Conservation (phyloP, 35 echinoderm and acorn worm species). For the Apostichopus californicus region DNA sequence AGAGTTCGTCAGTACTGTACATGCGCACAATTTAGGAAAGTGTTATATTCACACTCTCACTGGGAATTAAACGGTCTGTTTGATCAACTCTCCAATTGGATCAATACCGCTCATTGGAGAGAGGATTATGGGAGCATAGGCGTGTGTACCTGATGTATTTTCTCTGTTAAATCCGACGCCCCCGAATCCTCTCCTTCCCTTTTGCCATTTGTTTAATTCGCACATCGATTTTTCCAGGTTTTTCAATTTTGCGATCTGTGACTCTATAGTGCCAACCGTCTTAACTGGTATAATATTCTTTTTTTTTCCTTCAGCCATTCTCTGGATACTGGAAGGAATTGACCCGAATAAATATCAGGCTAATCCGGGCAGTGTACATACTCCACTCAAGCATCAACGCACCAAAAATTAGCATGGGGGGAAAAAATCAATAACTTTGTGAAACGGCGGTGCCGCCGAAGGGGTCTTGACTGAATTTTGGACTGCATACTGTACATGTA, state of each 20-base stretch:
- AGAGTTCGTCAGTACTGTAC: too few species aligned
- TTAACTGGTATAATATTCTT: background rate
- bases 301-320: background rate
- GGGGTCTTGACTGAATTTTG: conserved; percentile 1
- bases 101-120: background rate
- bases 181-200: background rate
- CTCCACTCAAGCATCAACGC: background rate
- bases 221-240: background rate
- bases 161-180: background rate
- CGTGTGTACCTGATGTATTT: background rate
- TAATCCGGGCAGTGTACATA: conserved; percentile 16
- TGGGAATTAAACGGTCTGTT: background rate
- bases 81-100: background rate
- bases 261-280: background rate
- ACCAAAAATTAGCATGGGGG: background rate
- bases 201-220: background rate
- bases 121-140: background rate
- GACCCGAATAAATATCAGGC: background rate
- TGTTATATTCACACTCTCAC: background rate
- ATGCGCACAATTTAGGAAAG: background rate
- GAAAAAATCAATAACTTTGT: conserved; percentile 4
- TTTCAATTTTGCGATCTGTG: background rate
- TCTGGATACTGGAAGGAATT: background rate
- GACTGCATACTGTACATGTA: too few species aligned
- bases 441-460: background rate